Evolutionary conservation across 2,888 invertebrate species (phyloP), one percentile per base, ranked within the genome.

Genomic region (Limnephilus rhombicus): DNA sequence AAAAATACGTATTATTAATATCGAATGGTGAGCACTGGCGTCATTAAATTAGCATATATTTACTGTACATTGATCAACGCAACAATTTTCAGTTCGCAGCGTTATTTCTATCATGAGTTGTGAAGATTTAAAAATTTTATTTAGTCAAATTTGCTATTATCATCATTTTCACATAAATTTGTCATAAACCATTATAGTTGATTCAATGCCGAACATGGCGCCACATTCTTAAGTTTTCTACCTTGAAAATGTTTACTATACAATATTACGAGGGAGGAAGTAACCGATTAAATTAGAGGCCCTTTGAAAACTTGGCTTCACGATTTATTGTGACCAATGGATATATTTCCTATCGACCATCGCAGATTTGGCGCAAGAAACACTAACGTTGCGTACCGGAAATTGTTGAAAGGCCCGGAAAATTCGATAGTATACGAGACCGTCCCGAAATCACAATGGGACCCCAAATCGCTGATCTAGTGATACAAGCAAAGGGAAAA

Each of bases 331-430:
- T 68, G 68, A 68, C 24, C 68, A 68, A 24, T 24, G 18, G 18
- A n/a, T 24, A 68, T n/a, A 68, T 68, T 68, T 24, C 68, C 24
- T 24, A n/a, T n/a, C n/a, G 86, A n/a, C 86, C 29, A 86, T 31
- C n/a, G 86, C 86, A 31, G 86, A n/a, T 86, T 86, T 86, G 86
- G 86, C 86, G 86, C 86, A 86, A 86, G 45, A 86, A 24, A 86
- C 49, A 31, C 29, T 31, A n/a, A 49, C 15, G 45, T 45, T 49
- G 29, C 29, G 49, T 53, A 45, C 53, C 86, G 45, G 86, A 86
- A 45, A 86, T 49, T 86, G 45, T 45, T 45, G 29, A 86, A 86
- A 86, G n/a, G 13, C 41, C 86, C 86, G 4, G 13, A 45, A 86
- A 86, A 86, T 49, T 53, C n/a, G 86, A 86, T 86, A 24, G 68